These are phyloP conservation scores for Stramonita haemastoma DNA, from an alignment of 2,888 invertebrate species.

Conservation along the genomic window DNA sequence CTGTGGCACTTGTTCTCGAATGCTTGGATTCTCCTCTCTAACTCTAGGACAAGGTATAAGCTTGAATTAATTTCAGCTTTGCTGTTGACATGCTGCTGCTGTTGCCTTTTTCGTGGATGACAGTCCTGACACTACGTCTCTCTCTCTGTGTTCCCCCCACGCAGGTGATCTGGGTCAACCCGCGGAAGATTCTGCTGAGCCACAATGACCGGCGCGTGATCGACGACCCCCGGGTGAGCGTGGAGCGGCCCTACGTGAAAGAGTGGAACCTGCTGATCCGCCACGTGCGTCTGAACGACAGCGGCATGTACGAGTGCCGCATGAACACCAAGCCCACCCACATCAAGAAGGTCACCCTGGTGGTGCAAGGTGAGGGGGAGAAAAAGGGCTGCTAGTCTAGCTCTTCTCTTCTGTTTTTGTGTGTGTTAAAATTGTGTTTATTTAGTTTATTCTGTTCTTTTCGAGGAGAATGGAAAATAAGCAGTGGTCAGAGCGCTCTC, in stretches of 20 bases:
- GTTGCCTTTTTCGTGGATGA: too few species aligned
- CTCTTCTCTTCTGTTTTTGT: too few species aligned
- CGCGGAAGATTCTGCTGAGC: constrained; percentile 65
- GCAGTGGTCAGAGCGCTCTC: too few species aligned
- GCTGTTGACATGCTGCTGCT: too few species aligned
- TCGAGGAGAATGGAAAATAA: too few species aligned
- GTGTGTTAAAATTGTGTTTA: too few species aligned
- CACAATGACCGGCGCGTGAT: constrained; percentile 68
- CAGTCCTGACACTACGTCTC: too few species aligned
- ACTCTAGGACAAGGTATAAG: too few species aligned
- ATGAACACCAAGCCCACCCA: constrained; percentile 71
- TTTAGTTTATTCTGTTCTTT: too few species aligned
- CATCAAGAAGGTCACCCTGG: constrained; percentile 66
- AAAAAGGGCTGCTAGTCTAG: neutral
- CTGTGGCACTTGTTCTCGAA: too few species aligned
- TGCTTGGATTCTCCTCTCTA: too few species aligned
- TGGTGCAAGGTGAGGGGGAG: constrained; percentile 65
- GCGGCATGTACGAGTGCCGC: constrained; percentile 73
- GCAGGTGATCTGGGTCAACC: constrained; percentile 74
- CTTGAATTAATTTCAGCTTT: too few species aligned
- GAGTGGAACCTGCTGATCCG: constrained; percentile 75
- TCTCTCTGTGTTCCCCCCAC: neutral
- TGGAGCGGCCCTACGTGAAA: constrained; percentile 66
- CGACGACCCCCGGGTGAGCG: constrained; percentile 73
- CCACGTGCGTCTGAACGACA: constrained; percentile 67